A percentile compares a stretch with the other conserved stretches of the same genome.
phyloP scores from a whole-genome alignment of 1,140 invertebrate species.

The Glomeris maerens region DNA sequence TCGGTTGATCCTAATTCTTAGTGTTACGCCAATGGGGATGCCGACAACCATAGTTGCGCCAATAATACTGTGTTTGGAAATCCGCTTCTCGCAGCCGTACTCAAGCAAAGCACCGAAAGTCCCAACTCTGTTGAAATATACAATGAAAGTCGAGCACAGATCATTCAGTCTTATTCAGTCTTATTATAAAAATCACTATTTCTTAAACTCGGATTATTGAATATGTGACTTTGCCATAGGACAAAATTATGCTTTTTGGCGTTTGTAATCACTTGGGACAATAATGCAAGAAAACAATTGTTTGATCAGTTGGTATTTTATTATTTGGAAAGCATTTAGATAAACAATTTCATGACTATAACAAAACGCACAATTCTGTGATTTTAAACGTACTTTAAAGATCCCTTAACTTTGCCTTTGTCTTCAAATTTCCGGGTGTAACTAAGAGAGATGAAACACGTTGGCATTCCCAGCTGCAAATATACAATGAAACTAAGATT shows the following conservation, averaged over 20 bases:
- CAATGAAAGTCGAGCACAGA: constrained; percentile 4
- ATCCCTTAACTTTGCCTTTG: constrained; percentile 55
- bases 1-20: constrained; percentile 71
- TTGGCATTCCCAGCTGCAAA: constrained; percentile 53
- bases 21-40: constrained; percentile 65
- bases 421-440: constrained; percentile 62
- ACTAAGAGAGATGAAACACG: constrained; percentile 57
- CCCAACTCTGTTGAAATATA: constrained; percentile 46
- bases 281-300: too few species aligned
- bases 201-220: constrained; percentile 5
- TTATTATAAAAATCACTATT: constrained; percentile 8
- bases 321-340: too few species aligned
- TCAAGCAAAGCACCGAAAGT: constrained; percentile 73
- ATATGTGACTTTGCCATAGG: too few species aligned
- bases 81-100: constrained; percentile 82
- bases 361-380: too few species aligned
- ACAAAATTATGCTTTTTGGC: too few species aligned
- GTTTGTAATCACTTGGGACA: too few species aligned
- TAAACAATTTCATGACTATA: too few species aligned
- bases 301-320: too few species aligned
- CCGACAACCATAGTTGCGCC: constrained; percentile 70
- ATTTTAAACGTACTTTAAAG: constrained; percentile 63
- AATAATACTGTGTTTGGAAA: constrained; percentile 76
- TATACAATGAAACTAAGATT: constrained; percentile 6
- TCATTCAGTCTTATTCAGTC: neutral